phyloP scores from a whole-genome alignment of 2,888 invertebrate species.

The Cheilosia urbana region DNA sequence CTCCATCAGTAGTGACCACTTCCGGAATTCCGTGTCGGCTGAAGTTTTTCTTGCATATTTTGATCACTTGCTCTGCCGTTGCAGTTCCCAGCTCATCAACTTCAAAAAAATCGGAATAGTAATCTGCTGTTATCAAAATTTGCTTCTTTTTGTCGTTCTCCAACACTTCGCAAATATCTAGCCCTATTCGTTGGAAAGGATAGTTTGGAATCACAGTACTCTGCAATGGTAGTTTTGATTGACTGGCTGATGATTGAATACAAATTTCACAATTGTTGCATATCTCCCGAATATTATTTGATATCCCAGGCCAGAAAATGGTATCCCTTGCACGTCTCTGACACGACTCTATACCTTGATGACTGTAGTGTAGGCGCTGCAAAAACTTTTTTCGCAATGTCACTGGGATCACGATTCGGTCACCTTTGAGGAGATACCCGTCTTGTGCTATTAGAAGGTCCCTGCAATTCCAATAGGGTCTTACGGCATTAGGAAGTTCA shows the following conservation, averaged over 20 bases:
- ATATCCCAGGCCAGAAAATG: slow-evolving; percentile 35
- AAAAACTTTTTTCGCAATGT: slow-evolving; percentile 13
- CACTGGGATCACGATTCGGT: slow-evolving; percentile 10
- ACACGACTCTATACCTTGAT: slow-evolving; percentile 33
- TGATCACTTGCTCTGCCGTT: slow-evolving; percentile 30
- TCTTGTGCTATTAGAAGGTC: slow-evolving; percentile 7
- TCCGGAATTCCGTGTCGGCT: slow-evolving; percentile 54
- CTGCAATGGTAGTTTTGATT: slow-evolving; percentile 23
- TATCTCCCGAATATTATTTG: slow-evolving; percentile 8
- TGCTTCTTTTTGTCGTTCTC: slow-evolving; percentile 40
- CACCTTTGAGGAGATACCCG: slow-evolving; percentile 12
- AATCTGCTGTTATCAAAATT: slow-evolving; percentile 56
- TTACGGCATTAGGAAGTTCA: neutral
- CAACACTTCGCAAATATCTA: slow-evolving; percentile 47
- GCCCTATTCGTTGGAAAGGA: slow-evolving; percentile 47
- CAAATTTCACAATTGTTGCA: slow-evolving; percentile 19
- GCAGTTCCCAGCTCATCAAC: slow-evolving; percentile 34
- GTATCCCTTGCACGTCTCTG: slow-evolving; percentile 37
- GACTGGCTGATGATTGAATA: slow-evolving; percentile 7
- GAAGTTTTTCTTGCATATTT: slow-evolving; percentile 44
- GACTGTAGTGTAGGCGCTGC: slow-evolving; percentile 20
- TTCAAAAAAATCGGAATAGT: slow-evolving; percentile 62
- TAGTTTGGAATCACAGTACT: slow-evolving; percentile 30
- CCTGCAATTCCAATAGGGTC: slow-evolving; percentile 24
- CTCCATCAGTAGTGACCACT: slow-evolving; percentile 27